Evolutionary conservation across 2,113 vertebrate species (phyloP).

Genomic region (Cyphomyrus discorhynchus): DNA sequence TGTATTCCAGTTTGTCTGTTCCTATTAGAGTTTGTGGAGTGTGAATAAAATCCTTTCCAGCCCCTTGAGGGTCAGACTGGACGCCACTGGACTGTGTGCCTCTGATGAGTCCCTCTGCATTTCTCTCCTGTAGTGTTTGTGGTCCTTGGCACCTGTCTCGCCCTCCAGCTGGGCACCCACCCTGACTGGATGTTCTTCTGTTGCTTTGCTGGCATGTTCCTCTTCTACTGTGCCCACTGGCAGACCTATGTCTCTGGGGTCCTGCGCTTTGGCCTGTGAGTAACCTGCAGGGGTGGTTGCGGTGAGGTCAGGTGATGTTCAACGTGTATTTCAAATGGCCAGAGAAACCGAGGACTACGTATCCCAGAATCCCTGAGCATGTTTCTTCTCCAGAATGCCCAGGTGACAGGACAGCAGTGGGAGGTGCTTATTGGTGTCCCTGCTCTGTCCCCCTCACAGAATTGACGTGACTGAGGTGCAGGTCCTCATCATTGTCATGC

Average conservation of each 20-base stretch:
- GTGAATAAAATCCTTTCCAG: background rate
- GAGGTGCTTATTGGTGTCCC: slow-evolving; percentile 46
- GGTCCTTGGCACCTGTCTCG: slow-evolving; percentile 79
- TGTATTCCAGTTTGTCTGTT: background rate
- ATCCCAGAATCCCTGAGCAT: background rate
- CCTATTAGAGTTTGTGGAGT: background rate
- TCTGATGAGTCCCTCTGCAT: background rate
- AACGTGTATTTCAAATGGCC: slow-evolving; percentile 30
- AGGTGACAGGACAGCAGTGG: background rate
- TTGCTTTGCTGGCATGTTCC: slow-evolving; percentile 83
- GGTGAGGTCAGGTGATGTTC: slow-evolving; percentile 33
- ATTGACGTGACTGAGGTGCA: slow-evolving; percentile 92
- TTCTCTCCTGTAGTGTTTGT: slow-evolving; percentile 71
- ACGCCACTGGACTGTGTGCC: background rate
- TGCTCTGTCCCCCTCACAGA: slow-evolving; percentile 63
- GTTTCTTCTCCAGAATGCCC: slow-evolving; percentile 42
- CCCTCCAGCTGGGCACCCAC: slow-evolving; percentile 77
- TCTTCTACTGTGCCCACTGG: slow-evolving; percentile 88
- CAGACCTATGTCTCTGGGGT: slow-evolving; percentile 84
- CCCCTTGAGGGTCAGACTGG: background rate
- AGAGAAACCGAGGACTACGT: background rate
- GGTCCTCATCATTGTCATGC: slow-evolving; percentile 84
- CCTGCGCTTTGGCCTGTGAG: slow-evolving; percentile 81
- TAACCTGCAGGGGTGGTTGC: slow-evolving; percentile 28
- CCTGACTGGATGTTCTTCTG: slow-evolving; percentile 89